Percentiles rank a stretch among this genome's conserved stretches.
Conservation (phyloP, 2,797 vertebrate species). For the Melanotaenia pygmaea region DNA sequence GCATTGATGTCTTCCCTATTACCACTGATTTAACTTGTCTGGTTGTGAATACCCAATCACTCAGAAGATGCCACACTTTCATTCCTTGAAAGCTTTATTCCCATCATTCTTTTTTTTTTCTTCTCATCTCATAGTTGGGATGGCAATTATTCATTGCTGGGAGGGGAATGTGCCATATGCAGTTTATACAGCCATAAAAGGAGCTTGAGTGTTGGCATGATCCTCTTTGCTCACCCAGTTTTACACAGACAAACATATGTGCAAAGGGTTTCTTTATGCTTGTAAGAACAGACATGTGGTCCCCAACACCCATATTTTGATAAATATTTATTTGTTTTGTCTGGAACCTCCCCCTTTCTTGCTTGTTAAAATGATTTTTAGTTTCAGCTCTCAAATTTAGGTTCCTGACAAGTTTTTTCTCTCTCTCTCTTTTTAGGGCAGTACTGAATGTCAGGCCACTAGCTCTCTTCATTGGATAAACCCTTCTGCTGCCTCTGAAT, state of each 20-base stretch:
- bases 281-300: too few relatives aligned
- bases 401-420: constrained; percentile 21
- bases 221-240: constrained; percentile 13
- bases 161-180: constrained; percentile 21
- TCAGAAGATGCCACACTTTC: constrained; percentile 53
- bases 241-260: background rate
- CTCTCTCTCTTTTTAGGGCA: constrained; percentile 21
- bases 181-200: constrained; percentile 24
- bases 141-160: constrained; percentile 34
- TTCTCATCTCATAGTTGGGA: constrained; percentile 29
- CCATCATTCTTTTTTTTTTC: constrained; percentile 14
- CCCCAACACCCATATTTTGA: background rate
- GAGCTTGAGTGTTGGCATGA: constrained; percentile 15
- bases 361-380: background rate
- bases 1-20: constrained; percentile 58
- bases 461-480: constrained; percentile 23
- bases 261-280: constrained; percentile 4
- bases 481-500: constrained; percentile 20
- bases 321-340: background rate
- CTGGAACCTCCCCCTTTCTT: background rate
- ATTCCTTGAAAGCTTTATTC: constrained; percentile 50
- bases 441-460: background rate
- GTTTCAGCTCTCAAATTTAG: background rate
- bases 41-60: constrained; percentile 72
- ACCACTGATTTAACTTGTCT: constrained; percentile 72